Conservation (phyloP, 2,888 invertebrate genomes). For the Drosophila neutralis region DNA sequence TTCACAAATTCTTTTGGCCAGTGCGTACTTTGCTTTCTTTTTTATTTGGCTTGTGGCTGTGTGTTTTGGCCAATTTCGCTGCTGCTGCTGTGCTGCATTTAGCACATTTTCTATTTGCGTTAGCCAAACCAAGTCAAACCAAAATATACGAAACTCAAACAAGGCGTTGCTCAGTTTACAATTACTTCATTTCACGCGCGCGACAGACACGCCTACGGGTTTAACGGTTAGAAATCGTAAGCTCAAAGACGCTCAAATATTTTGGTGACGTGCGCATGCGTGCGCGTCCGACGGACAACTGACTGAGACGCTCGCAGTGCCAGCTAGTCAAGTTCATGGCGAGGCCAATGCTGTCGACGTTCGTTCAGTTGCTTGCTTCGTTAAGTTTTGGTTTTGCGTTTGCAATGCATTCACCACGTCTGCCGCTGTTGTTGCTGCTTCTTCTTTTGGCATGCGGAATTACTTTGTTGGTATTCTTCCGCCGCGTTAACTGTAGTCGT, state of each 20-base stretch:
- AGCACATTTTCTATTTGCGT: constrained; percentile 74
- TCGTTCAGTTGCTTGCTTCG: constrained; percentile 54
- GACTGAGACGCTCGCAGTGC: constrained; percentile 47
- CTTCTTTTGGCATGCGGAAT: constrained; percentile 46
- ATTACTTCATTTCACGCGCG: constrained; percentile 64
- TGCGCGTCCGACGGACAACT: constrained; percentile 75
- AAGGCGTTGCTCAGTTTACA: constrained; percentile 32
- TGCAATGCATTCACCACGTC: constrained; percentile 45
- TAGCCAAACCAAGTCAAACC: constrained; percentile 15
- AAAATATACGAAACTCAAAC: constrained; percentile 15
- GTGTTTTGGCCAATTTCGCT: constrained; percentile 67
- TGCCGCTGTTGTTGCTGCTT: constrained; percentile 43
- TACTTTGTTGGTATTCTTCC: constrained; percentile 54
- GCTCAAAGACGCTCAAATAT: constrained; percentile 7
- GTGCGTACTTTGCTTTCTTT: constrained; percentile 59
- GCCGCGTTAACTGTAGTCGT: constrained; percentile 66
- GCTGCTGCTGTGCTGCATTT: constrained; percentile 49
- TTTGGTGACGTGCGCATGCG: constrained; percentile 69
- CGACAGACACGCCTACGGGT: constrained; percentile 57
- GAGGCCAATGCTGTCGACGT: constrained; percentile 22
- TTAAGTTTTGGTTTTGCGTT: constrained; percentile 45
- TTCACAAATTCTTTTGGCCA: constrained; percentile 48
- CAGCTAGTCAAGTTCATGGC: constrained; percentile 67
- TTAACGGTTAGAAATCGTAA: constrained; percentile 55
- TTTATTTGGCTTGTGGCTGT: constrained; percentile 29